Evolutionary conservation across 1,140 invertebrate species (phyloP).

Genomic region (Matsumurasca onukii): DNA sequence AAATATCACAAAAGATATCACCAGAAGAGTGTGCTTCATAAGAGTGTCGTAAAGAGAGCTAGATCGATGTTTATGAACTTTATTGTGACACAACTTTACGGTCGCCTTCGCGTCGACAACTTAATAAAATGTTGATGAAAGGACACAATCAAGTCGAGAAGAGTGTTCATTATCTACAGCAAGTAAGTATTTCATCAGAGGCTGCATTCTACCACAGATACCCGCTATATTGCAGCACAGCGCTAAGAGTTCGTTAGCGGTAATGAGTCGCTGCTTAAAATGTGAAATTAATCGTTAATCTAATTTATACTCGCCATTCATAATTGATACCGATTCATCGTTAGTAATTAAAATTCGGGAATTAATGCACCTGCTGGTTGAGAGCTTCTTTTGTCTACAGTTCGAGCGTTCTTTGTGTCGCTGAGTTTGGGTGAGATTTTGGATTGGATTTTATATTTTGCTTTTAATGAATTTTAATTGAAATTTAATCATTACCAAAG

Average conservation of each 20-base stretch:
- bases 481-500: too few species aligned
- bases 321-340: background rate
- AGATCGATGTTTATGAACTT: conserved; percentile 12
- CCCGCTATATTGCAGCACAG: background rate
- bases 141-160: conserved; percentile 10
- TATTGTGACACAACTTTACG: conserved; percentile 11
- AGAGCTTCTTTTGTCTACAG: too few species aligned
- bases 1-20: too few species aligned
- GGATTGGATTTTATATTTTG: too few species aligned
- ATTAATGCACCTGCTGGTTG: too few species aligned
- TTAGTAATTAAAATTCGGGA: background rate
- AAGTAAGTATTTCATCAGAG: background rate
- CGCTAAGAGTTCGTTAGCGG: conserved; percentile 22
- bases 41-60: too few species aligned
- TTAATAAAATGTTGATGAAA: conserved; percentile 1
- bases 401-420: too few species aligned
- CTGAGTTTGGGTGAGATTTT: too few species aligned
- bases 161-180: conserved; percentile 11
- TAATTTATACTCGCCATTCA: background rate
- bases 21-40: too few species aligned
- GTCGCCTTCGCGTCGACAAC: background rate
- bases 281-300: conserved; percentile 1
- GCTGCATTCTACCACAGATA: background rate
- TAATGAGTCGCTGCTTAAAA: background rate
- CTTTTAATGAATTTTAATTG: too few species aligned